Base-by-base conservation (phyloP, 2,888 invertebrate species). In the Melipona beecheii region DNA sequence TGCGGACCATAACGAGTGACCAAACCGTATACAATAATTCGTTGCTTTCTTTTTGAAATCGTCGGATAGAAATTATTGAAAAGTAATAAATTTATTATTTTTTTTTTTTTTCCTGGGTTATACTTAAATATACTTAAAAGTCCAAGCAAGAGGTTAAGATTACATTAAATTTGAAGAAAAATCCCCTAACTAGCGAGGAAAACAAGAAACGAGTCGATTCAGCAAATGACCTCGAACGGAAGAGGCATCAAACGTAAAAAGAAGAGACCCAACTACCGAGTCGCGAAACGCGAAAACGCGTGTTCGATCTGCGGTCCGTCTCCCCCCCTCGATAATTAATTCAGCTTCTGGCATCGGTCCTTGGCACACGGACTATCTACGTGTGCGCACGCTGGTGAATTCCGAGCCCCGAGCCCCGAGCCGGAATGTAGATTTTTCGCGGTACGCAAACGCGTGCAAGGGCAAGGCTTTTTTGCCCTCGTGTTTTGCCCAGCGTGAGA, bases 391-490 rank as follows among this genome's bases (percentile, higher is more conserved):
- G 87, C 85, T 88, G 87, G 89, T 90, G 90, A 90, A 91, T 90
- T 90, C 88, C 83, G 85, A 76, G 81, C 86, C 74, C 36, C 9
- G 9, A 36, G 36, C 9, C 9, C 36, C 36, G 36, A 78, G 68
- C 74, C 84, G 70, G 92, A 92, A 92, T 92, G 91, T 82, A 90
- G 60, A 88, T 83, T 88, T 88, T 86, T 86, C 83, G 74, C 81
- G 86, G 86, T 90, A 87, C 31, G 84, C 81, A 85, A 90, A 90
- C 81, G 90, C 87, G 89, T 89, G 90, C 92, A 92, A 91, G 91
- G 92, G 92, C 92, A 92, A 92, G 90, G 92, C 82, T 91, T 92
- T 87, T 89, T 89, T 86, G 75, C 52, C 43, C 54, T 52, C 68
- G 66, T 70, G 66, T 81, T 5, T 79, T 76, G 66, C 81, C 75